These are phyloP conservation scores for Elephantulus edwardii DNA, from an alignment of 2,113 vertebrate species.

Conservation along the genomic window DNA sequence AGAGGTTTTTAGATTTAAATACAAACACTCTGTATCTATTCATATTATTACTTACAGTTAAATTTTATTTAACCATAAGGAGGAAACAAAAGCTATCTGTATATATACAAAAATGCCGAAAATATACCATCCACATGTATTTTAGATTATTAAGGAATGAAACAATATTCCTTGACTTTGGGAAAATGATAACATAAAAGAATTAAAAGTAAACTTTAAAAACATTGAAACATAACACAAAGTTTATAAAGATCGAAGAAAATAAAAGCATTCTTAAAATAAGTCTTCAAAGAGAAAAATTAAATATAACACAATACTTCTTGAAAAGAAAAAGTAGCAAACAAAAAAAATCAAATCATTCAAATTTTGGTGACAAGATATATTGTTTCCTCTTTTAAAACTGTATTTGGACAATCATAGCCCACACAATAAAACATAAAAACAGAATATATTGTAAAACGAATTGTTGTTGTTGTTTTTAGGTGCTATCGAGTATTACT, in stretches of 20 bases:
- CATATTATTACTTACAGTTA: neutral
- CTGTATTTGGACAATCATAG: slow-evolving; percentile 3
- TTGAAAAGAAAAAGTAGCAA: neutral
- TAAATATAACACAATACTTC: neutral
- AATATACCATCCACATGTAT: neutral
- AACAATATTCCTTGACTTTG: neutral
- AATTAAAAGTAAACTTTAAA: neutral
- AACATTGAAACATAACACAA: neutral
- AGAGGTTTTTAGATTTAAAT: neutral
- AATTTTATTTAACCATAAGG: no score
- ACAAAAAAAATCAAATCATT: neutral
- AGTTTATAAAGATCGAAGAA: slow-evolving; percentile 19
- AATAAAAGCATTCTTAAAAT: neutral
- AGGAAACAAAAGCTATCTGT: neutral
- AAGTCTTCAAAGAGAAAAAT: no score
- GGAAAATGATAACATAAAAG: neutral
- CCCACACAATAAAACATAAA: neutral
- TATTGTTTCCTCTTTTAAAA: neutral
- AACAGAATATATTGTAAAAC: no score
- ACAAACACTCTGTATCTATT: neutral
- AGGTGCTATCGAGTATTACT: no score
- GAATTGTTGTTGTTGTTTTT: no score
- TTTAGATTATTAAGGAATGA: slow-evolving; percentile 30
- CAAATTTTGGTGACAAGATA: neutral
- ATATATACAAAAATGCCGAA: neutral